Evolutionary conservation across 1,140 invertebrate genomes (phyloP).

Genomic region (Lordiphosa collinella): DNA sequence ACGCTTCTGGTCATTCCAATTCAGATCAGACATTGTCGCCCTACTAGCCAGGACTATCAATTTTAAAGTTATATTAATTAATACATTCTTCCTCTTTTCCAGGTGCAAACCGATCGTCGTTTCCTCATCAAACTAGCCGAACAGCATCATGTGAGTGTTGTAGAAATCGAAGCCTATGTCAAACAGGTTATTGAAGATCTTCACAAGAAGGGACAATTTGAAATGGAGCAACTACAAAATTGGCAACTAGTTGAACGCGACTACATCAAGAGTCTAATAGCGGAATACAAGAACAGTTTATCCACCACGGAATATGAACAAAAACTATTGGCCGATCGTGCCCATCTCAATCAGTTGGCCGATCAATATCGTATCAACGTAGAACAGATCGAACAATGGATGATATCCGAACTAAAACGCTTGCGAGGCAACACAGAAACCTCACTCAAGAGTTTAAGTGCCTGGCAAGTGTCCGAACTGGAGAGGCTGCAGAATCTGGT

Average conservation of each 20-base stretch:
- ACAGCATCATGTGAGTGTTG: constrained; percentile 68
- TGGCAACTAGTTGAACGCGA: constrained; percentile 72
- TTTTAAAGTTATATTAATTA: background rate
- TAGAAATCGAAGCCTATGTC: constrained; percentile 65
- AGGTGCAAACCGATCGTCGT: constrained; percentile 62
- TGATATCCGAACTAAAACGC: constrained; percentile 65
- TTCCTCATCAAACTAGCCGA: constrained; percentile 63
- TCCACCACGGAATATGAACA: constrained; percentile 64
- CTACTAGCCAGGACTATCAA: no score
- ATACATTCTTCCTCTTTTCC: background rate
- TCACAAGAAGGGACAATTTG: constrained; percentile 63
- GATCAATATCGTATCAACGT: constrained; percentile 68
- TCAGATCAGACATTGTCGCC: background rate
- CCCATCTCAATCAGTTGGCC: constrained; percentile 63
- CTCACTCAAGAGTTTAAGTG: constrained; percentile 51
- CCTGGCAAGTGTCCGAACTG: constrained; percentile 63
- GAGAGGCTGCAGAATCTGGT: constrained; percentile 61
- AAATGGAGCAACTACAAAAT: constrained; percentile 60
- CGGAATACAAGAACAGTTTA: constrained; percentile 56
- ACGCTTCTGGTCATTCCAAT: no score
- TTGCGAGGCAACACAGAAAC: constrained; percentile 50
- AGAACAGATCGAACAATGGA: constrained; percentile 74
- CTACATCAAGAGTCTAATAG: constrained; percentile 63
- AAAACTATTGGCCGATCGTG: constrained; percentile 54
- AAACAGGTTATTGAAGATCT: constrained; percentile 68